Evolutionary conservation across 2,797 vertebrate genomes (phyloP), one percentile per base, ranked within the genome.

Genomic region (Cossypha dichroa): DNA sequence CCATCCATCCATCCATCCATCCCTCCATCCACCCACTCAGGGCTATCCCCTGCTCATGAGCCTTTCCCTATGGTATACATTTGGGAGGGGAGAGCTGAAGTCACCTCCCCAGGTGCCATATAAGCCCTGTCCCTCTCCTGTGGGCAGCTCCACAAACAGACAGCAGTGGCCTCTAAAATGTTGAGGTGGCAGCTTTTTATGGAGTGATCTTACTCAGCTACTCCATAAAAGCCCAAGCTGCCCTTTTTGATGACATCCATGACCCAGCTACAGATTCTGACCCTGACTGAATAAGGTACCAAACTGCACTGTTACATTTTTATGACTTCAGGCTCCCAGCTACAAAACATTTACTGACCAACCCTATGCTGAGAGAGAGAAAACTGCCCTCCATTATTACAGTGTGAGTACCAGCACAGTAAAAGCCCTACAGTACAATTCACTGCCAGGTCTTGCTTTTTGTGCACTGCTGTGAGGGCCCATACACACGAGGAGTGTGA

Each of bases 401-500:
- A 48, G 29, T 25, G 56, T 31, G 64, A 68, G 54, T 54, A 34
- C 49, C 86, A 81, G 15, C 52, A 28, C 15, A 38, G 36, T 70
- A 55, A 46, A 88, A 77, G 31, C 16, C 69, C 34, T 25, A 28
- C 19, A 3, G 1, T 10, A 10, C 69, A 72, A 18, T 23, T 68
- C 8, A 15, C 48, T 70, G 55, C 69, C 48, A 69, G 3, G 43
- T 48, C 56, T n/a, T 63, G 45, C 33, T 26, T 46, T 84, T 56
- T 40, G 26, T 81, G 33, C 55, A 10, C 9, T 23, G 19, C 8
- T 62, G 26, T 22, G 72, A 79, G 64, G 68, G 21, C 6, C 14
- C 11, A 7, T 18, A 4, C 22, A 9, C 0, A 1, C 10, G 41
- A 88, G 28, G 68, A 66, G 43, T 11, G 45, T 3, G 3, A n/a